phyloP scores from a whole-genome alignment of 2,797 vertebrate genomes.

The Molossus molossus region DNA sequence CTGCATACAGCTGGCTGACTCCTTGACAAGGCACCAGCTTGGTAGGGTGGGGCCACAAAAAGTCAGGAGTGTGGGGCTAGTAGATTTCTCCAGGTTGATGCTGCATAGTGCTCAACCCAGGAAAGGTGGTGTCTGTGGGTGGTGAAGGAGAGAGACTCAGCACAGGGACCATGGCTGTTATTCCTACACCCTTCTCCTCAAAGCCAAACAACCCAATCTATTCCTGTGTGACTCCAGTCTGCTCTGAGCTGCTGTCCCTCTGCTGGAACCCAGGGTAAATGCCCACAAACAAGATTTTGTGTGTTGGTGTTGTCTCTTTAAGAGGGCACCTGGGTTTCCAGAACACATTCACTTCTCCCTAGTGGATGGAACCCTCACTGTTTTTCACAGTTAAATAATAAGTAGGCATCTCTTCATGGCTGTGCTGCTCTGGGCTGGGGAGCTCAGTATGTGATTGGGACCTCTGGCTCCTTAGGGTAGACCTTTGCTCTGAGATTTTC shows the following conservation, averaged over 20 bases:
- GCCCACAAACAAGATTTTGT: neutral
- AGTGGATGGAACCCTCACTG: neutral
- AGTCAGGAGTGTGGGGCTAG: neutral
- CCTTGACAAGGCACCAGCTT: neutral
- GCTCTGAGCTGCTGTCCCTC: neutral
- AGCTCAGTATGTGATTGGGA: neutral
- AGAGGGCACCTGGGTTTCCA: neutral
- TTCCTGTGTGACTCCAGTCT: neutral
- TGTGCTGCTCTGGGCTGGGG: neutral
- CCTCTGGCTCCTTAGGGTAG: neutral
- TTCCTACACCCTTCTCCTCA: neutral
- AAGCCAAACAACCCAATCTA: neutral
- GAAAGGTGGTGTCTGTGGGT: neutral
- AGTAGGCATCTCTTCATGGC: neutral
- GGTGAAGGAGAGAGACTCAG: neutral
- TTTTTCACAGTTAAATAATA: neutral
- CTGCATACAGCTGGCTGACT: neutral
- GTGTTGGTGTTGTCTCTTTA: neutral
- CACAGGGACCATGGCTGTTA: neutral
- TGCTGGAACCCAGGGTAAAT: neutral
- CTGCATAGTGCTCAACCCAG: neutral
- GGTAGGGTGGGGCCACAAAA: neutral
- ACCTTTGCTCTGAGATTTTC: neutral
- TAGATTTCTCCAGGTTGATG: neutral
- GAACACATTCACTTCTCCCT: neutral